These are phyloP conservation scores for Lichenostomus cassidix DNA, from an alignment of 2,113 vertebrate genomes.

Conservation along the genomic window DNA sequence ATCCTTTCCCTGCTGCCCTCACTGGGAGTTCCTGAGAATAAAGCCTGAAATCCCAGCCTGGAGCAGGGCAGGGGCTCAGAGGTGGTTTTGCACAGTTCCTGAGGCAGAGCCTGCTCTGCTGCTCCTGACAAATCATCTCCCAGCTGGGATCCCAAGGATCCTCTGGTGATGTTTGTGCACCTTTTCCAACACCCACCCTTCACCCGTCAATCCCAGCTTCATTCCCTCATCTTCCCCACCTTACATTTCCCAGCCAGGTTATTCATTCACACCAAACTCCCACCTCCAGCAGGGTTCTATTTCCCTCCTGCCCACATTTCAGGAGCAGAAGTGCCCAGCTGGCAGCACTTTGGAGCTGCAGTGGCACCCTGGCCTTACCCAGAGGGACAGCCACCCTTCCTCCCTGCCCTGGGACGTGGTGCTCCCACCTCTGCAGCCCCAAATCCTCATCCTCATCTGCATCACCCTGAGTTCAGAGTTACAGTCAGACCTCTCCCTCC, in stretches of 20 bases:
- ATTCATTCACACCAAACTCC: not conserved
- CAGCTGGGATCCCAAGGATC: not conserved
- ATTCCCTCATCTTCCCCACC: not conserved
- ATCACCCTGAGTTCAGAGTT: not conserved
- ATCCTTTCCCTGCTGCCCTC: not conserved
- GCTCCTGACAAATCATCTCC: not conserved
- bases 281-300: not conserved
- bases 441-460: not conserved
- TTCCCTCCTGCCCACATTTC: not conserved
- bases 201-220: not conserved
- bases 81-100: not conserved
- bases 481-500: not conserved
- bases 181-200: not conserved
- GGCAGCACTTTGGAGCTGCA: not conserved
- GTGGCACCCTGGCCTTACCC: not conserved
- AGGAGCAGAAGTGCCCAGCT: not conserved
- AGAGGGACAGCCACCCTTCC: not conserved
- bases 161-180: not conserved
- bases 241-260: not conserved
- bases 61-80: not conserved
- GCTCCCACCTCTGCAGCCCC: constrained; percentile 4
- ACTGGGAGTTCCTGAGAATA: not conserved
- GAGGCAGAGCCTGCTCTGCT: not conserved
- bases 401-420: not conserved
- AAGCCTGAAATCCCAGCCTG: not conserved